Evolutionary conservation across 2,888 invertebrate species (phyloP), one percentile per base, ranked within the genome.

Genomic region (Harpalus rufipes): DNA sequence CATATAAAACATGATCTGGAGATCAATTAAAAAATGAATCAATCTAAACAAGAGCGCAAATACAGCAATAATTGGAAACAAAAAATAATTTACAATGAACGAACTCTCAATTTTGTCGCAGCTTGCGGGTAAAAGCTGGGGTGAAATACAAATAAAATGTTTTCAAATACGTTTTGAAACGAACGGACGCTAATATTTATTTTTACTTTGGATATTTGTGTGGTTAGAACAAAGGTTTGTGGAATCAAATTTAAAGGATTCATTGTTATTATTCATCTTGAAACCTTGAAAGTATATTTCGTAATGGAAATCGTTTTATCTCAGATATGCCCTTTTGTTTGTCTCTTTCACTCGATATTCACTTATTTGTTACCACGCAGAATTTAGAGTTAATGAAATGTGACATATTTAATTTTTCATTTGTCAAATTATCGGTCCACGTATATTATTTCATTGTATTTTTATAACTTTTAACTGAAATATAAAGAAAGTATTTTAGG

Each of bases 171-270:
- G n/a, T 68, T 39, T 39, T 68, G 12, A 68, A 39, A 25, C 10
- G 25, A 25, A 63, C 21, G 25, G 16, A 25, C 21, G 39, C 68
- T 68, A 68, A 68, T 68, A 68, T 68, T 68, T 39, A 68, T 68
- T 68, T 39, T 68, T 68, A 68, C 68, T 68, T 68, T 63, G 63
- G 10, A 1, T 12, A 68, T 68, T n/a, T 39, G 32, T n/a, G 63
- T 63, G 21, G 39, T 39, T 12, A 32, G n/a, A 65, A 39, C n/a
- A 32, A 32, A 39, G 68, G 32, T 68, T 39, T 68, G 1, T 14
- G 32, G 25, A 25, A 25, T 25, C 25, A 25, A 63, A 25, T 63
- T 25, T 63, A 63, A 63, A 63, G 21, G 21, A 7, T 63, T 18
- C 63, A 25, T 25, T 63, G 63, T 25, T 25, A 7, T 25, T 63